Conservation (phyloP, 2,888 invertebrate genomes). For the Odontocolon sp. region DNA sequence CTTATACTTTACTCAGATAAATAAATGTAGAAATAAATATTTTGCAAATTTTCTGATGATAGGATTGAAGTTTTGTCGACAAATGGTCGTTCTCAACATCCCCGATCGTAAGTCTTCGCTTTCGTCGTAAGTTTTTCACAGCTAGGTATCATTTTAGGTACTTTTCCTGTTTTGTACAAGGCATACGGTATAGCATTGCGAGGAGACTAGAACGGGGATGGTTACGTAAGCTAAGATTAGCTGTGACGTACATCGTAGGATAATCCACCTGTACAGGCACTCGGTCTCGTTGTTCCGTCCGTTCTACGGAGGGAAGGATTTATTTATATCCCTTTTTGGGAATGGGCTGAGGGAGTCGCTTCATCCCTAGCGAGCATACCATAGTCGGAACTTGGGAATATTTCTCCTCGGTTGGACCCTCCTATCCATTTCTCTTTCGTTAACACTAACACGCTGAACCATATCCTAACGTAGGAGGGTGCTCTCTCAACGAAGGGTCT, state of each 20-base stretch:
- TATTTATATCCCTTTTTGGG: conserved; percentile 46
- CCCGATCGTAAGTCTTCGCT: conserved; percentile 28
- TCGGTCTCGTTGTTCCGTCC: conserved; percentile 44
- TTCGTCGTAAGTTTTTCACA: conserved; percentile 28
- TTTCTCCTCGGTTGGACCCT: conserved; percentile 9
- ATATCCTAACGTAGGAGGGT: not conserved
- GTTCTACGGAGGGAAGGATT: conserved; percentile 40
- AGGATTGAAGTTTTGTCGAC: too few species aligned
- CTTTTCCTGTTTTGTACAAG: conserved; percentile 9
- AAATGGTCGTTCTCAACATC: too few species aligned
- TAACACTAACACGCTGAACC: conserved; percentile 14
- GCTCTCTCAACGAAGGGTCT: conserved; percentile 19
- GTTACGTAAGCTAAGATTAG: conserved; percentile 65
- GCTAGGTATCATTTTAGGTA: conserved; percentile 21
- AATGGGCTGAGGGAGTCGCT: not conserved
- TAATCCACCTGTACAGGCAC: conserved; percentile 54
- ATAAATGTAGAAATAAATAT: too few species aligned
- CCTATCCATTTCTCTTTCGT: conserved; percentile 43
- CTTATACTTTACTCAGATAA: too few species aligned
- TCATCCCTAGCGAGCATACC: not conserved
- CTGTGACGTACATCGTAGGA: conserved; percentile 59
- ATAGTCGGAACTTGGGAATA: conserved; percentile 6
- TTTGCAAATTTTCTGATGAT: too few species aligned
- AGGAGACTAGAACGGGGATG: conserved; percentile 41
- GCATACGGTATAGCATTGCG: conserved; percentile 45